phyloP scores from a whole-genome alignment of 2,888 invertebrate species.

The Aricia artaxerxes region DNA sequence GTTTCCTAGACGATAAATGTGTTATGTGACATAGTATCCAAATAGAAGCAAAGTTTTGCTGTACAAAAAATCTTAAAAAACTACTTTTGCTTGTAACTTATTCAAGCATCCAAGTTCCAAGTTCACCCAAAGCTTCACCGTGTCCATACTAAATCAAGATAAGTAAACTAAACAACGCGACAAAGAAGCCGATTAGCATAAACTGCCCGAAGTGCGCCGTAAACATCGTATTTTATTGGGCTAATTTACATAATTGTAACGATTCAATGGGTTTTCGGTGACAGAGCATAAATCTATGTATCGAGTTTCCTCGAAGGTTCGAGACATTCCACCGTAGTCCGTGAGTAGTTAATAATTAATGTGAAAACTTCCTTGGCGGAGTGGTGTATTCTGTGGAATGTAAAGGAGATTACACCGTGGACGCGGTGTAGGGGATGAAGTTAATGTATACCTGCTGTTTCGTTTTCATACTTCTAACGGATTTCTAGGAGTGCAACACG shows the following conservation, averaged over 20 bases:
- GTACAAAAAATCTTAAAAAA: background rate
- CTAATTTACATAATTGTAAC: slow-evolving; percentile 14
- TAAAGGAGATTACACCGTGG: no score
- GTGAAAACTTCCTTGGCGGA: no score
- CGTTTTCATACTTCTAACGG: no score
- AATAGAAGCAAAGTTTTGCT: background rate
- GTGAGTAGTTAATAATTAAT: background rate
- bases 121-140: background rate
- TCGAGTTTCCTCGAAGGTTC: background rate
- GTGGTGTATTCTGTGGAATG: no score
- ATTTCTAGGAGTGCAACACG: no score
- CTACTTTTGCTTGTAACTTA: background rate
- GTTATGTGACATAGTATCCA: no score
- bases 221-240: slow-evolving; percentile 19
- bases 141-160: slow-evolving; percentile 6
- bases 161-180: background rate
- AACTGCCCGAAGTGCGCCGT: background rate
- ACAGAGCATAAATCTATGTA: background rate
- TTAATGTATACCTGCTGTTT: no score
- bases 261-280: slow-evolving; percentile 1
- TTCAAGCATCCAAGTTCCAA: background rate
- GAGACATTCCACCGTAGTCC: background rate
- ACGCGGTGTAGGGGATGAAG: no score
- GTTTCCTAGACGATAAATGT: background rate
- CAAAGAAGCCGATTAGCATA: slow-evolving; percentile 8